Conservation (phyloP, 2,113 vertebrate genomes). For the Erythrocercus mccallii region DNA sequence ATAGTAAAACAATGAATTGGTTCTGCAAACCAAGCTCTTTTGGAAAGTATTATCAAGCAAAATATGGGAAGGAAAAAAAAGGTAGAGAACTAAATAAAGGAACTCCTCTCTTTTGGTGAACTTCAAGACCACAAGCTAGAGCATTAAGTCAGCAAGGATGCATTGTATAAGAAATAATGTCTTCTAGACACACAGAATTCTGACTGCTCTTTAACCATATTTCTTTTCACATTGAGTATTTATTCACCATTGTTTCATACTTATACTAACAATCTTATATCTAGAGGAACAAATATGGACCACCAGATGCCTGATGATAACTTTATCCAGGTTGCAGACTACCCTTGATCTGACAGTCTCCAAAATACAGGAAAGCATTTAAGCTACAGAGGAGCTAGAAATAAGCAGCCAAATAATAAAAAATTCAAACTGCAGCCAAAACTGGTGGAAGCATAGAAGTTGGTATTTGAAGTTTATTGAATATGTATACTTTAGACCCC, state of each 20-base stretch:
- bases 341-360: not conserved
- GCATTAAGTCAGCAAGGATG: not conserved
- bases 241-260: not conserved
- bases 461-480: not conserved
- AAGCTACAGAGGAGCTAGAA: not conserved
- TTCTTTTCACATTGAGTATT: not conserved
- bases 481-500: not conserved
- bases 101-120: not conserved
- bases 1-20: not conserved
- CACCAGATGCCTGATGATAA: not conserved
- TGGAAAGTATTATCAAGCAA: not conserved
- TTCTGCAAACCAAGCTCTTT: not conserved
- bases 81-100: not conserved
- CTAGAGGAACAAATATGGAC: not conserved
- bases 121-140: not conserved
- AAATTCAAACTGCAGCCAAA: not conserved
- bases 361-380: not conserved
- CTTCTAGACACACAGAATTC: not conserved
- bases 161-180: not conserved
- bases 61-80: not conserved
- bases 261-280: not conserved
- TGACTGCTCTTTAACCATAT: not conserved
- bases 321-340: not conserved
- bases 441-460: not conserved
- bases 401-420: not conserved